A percentile compares a stretch with the other conserved stretches of the same genome.
Conservation (phyloP, 2,113 vertebrate genomes). For the Oxyura jamaicensis region DNA sequence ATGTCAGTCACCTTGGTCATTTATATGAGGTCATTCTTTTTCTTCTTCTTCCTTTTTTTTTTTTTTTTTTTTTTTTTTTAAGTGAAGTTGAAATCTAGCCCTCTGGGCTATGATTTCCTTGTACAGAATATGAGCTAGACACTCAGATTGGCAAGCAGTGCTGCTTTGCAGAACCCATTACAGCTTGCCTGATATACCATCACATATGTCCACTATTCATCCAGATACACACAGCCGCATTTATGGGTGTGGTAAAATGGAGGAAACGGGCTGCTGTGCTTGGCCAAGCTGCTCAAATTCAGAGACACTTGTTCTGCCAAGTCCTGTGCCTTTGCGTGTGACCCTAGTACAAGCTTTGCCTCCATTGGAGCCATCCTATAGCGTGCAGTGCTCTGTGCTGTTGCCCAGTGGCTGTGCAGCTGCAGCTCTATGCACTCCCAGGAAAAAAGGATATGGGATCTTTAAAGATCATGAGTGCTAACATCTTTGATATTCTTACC, state of each 20-base stretch:
- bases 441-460: neutral
- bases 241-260: neutral
- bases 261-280: neutral
- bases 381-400: neutral
- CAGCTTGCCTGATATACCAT: neutral
- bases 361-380: neutral
- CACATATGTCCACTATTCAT: neutral
- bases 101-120: neutral
- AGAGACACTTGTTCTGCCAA: neutral
- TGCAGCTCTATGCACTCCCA: accelerated
- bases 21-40: neutral
- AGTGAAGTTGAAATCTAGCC: neutral
- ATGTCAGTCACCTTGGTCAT: neutral
- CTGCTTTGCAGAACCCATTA: neutral
- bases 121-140: neutral
- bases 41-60: accelerated
- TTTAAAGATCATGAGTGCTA: neutral
- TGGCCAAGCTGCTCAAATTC: neutral
- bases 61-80: too few relatives aligned
- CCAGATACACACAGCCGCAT: neutral
- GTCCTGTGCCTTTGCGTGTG: neutral
- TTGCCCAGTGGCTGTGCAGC: neutral
- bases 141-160: neutral
- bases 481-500: neutral
- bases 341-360: too few relatives aligned